Conservation (phyloP, 2,888 invertebrate genomes). For the Tethea ocularis region DNA sequence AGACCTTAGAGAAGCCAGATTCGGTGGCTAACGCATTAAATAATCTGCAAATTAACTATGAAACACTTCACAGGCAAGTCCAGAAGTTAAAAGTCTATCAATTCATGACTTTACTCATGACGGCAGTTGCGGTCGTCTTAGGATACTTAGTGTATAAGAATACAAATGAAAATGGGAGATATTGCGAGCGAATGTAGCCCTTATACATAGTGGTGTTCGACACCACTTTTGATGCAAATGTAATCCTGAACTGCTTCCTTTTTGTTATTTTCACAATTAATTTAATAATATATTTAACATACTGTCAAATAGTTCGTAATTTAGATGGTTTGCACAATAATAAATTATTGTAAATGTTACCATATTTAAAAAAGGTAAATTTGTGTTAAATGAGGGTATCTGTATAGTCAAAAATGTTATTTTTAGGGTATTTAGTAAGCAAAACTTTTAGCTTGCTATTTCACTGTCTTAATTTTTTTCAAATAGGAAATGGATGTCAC, state of each 20-base stretch:
- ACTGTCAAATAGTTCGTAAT: constrained; percentile 46
- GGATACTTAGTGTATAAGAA: constrained; percentile 64
- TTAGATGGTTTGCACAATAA: constrained; percentile 6
- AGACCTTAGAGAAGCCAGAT: constrained; percentile 86
- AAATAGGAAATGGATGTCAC: not conserved
- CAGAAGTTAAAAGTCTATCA: constrained; percentile 63
- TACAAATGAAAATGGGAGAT: constrained; percentile 49
- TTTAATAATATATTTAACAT: constrained; percentile 45
- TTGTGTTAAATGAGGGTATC: not conserved
- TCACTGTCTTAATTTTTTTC: not conserved
- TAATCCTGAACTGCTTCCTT: constrained; percentile 38
- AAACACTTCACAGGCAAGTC: constrained; percentile 55
- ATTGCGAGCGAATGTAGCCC: constrained; percentile 72
- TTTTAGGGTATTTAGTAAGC: too few relatives aligned
- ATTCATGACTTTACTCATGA: constrained; percentile 59
- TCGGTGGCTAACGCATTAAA: constrained; percentile 88
- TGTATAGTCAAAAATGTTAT: too few relatives aligned
- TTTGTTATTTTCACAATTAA: constrained; percentile 45
- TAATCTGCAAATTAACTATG: constrained; percentile 64
- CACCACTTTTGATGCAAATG: constrained; percentile 52
- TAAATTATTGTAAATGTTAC: not conserved
- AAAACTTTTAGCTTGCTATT: too few relatives aligned
- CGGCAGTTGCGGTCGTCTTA: constrained; percentile 53
- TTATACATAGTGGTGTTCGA: constrained; percentile 57
- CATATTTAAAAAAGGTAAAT: not conserved